A percentile compares a stretch with the other conserved stretches of the same genome.
Conservation (phyloP, 35 echinoderm and acorn worm species). For the Heliocidaris tuberculata region DNA sequence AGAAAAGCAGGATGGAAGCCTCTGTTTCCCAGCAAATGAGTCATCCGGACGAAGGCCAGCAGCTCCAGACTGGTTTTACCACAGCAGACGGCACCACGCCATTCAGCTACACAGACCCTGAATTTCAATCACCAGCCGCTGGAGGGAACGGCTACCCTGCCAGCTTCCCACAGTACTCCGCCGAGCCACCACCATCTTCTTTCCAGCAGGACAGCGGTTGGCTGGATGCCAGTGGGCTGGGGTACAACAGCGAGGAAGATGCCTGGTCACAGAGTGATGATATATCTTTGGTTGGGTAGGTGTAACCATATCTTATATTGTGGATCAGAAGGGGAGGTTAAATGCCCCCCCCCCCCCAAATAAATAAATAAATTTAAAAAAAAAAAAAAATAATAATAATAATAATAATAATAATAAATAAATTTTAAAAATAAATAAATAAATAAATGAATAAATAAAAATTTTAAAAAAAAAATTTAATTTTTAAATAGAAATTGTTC, state of each 20-base stretch:
- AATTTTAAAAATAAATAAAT: too few species aligned
- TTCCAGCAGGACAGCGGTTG: constrained; percentile 44
- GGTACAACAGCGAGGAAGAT: constrained; percentile 72
- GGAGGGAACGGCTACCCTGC: constrained; percentile 26
- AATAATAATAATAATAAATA: too few species aligned
- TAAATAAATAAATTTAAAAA: too few species aligned
- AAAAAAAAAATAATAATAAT: too few species aligned
- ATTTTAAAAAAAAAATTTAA: background rate
- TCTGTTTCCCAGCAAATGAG: constrained; percentile 22
- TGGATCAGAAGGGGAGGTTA: background rate
- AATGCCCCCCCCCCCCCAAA: too few species aligned
- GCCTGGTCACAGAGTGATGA: constrained; percentile 92
- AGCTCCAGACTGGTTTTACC: constrained; percentile 17
- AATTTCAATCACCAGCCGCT: background rate
- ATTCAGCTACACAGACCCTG: constrained; percentile 12
- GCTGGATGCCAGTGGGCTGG: constrained; percentile 69
- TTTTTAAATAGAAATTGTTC: background rate
- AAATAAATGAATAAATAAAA: too few species aligned
- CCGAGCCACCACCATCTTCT: constrained; percentile 36
- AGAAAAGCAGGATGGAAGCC: constrained; percentile 21
- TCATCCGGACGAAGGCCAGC: background rate
- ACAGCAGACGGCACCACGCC: constrained; percentile 17
- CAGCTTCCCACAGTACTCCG: constrained; percentile 45
- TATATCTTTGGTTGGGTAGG: constrained; percentile 76
- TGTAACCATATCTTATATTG: background rate